Percentiles rank a stretch among this genome's conserved stretches.
Conservation (phyloP, 2,888 invertebrate genomes). For the Nezara viridula region DNA sequence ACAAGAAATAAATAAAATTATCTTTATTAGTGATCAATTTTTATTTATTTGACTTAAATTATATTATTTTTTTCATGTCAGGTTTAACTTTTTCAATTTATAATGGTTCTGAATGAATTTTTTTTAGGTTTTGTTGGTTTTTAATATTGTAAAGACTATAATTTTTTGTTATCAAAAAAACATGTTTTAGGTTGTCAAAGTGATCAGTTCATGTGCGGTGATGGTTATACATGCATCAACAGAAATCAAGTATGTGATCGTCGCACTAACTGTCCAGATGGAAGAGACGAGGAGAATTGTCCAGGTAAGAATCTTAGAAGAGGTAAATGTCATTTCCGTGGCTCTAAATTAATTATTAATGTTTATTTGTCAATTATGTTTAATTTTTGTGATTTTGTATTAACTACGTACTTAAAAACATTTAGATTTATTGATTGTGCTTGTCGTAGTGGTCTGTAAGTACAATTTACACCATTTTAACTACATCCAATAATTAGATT, state of each 20-base stretch:
- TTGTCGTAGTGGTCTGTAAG: not conserved
- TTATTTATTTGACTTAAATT: not conserved
- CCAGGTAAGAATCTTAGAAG: conserved; percentile 36
- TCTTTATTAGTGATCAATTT: not conserved
- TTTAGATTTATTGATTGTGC: not conserved
- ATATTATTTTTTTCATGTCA: not conserved
- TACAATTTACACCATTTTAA: not conserved
- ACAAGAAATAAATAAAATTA: too few relatives aligned
- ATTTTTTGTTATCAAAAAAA: not conserved
- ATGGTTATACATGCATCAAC: conserved; percentile 69
- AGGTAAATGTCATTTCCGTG: not conserved
- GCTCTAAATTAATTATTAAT: not conserved
- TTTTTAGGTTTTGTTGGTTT: not conserved
- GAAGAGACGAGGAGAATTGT: conserved; percentile 77
- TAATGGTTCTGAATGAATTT: not conserved
- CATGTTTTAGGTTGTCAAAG: conserved; percentile 38
- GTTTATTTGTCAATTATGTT: not conserved
- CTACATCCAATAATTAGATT: not conserved
- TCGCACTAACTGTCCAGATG: conserved; percentile 68
- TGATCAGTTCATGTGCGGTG: conserved; percentile 68
- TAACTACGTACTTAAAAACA: not conserved
- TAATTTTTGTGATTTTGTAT: not conserved
- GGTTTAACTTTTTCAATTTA: not conserved
- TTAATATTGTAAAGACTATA: not conserved
- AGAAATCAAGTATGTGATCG: conserved; percentile 74